Evolutionary conservation across 2,888 invertebrate species (phyloP), one percentile per base, ranked within the genome.

Genomic region (Lasioglossum morio): DNA sequence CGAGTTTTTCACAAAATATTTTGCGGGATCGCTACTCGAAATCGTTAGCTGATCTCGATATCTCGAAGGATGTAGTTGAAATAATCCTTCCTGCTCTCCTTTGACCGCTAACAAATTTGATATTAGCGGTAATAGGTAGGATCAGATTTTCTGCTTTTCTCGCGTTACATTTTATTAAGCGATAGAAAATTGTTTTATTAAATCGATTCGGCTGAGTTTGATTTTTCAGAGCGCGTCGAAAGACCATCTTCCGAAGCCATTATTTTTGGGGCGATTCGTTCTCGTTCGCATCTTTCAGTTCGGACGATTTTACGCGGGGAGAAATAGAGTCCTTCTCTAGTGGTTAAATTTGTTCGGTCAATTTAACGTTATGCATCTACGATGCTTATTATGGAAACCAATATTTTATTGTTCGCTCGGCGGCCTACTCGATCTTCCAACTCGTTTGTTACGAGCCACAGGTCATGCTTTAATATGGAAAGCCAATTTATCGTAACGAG

Each of bases 401-500:
- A 34, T 70, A 34, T 63, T 72, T 72, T 43, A 72, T n/a, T 78
- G n/a, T 60, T 40, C 72, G 34, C 37, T 73, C 48, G 34, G 40
- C 23, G 30, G n/a, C 37, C 60, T 43, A 83, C 12, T 46, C 40
- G 69, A 70, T 80, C 48, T 46, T 70, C 74, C 57, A 37, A 77
- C 63, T 81, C 19, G 70, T 66, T 81, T 48, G 57, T n/a, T 46
- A 34, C 53, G 16, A 23, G 30, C 10, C 19, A 66, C n/a, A 60
- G 30, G 63, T 63, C 63, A 30, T 63, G 63, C 63, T 63, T 63
- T 19, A 63, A 30, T 74, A 75, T 27, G 34, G 48, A 63, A 72
- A 34, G 75, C 34, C 75, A 74, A 77, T 82, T 82, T 37, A 16
- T 46, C 43, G 48, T 70, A 72, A 63, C 69, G 19, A 78, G 70